Percentiles rank a stretch among this genome's conserved stretches.
Evolutionary conservation across 92 coral and sea anemone species (phyloP).

Genomic region (Phymanthus crucifer): DNA sequence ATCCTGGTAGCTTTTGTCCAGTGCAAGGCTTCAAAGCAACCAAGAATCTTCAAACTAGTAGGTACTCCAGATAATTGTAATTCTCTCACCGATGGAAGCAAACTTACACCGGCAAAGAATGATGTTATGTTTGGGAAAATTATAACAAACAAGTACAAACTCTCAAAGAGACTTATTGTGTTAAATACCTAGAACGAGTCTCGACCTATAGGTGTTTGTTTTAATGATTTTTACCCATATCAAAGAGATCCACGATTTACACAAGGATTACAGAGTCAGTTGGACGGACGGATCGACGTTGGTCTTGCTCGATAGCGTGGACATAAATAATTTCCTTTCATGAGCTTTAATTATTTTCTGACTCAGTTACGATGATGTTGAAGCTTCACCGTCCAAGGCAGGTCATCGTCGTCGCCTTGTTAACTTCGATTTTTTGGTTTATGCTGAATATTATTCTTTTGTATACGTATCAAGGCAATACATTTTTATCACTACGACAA

Average conservation of each 20-base stretch:
- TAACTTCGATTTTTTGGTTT: constrained; percentile 85
- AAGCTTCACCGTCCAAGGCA: constrained; percentile 52
- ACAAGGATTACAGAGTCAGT: not conserved
- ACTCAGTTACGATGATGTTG: constrained; percentile 14
- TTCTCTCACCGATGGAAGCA: not conserved
- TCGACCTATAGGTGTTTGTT: not conserved
- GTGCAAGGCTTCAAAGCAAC: not conserved
- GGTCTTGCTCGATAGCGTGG: not conserved
- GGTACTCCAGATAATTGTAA: constrained; percentile 9
- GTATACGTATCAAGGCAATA: constrained; percentile 63
- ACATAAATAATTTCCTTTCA: not conserved
- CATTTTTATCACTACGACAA: not conserved
- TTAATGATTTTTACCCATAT: not conserved
- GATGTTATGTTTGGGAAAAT: not conserved
- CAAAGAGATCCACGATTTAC: not conserved
- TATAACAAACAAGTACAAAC: not conserved
- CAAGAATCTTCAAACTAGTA: not conserved
- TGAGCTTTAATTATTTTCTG: not conserved
- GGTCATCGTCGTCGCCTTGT: constrained; percentile 63
- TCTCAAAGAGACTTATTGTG: not conserved
- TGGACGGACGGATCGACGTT: constrained; percentile 3
- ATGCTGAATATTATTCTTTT: constrained; percentile 63
- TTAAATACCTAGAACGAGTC: not conserved
- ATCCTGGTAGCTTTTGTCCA: not conserved
- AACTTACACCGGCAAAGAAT: not conserved